Evolutionary conservation across 2,113 vertebrate species (phyloP), one percentile per base, ranked within the genome.

Genomic region (Channa argus): DNA sequence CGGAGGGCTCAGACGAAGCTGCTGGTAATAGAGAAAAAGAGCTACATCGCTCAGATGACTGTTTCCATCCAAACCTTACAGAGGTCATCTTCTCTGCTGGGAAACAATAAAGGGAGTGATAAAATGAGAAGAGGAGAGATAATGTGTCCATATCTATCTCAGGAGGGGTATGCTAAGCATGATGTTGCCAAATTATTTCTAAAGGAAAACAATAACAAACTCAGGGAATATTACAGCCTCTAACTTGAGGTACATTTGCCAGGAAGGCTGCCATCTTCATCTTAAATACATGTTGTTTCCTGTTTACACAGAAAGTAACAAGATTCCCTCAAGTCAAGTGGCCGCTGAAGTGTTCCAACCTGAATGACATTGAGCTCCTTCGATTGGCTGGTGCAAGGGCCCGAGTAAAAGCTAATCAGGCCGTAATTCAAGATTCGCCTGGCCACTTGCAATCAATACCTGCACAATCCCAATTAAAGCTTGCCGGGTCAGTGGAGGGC

Each of bases 381-480:
- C 81, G 74, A 86, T 87, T 79, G 80, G 61, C 78, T 52, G 75
- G 67, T 82, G 86, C 72, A 78, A 75, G 75, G 67, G 79, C 77
- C 81, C 70, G 71, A 85, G 84, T 88, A 92, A 94, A 93, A 92
- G 81, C 89, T 93, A 93, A 93, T 93, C 92, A 90, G 84, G 86
- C 86, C 80, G 90, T 95, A 94, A 94, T 89, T 94, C 91, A 93
- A 82, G 80, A 83, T 86, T 82, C 65, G 77, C 84, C 86, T 60
- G 74, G 91, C 88, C 86, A 91, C 91, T 86, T 82, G 66, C 86
- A 89, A 95, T 95, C 94, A 93, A 95, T 95, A 93, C 86, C 86
- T 69, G 84, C 86, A 93, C 92, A 93, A 92, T 92, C 89, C 93
- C 92, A 95, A 94, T 95, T 94, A 95, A 93, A 91, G 89, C 81